Conservation (phyloP, 2,797 vertebrate genomes). For the Pygocentrus nattereri region DNA sequence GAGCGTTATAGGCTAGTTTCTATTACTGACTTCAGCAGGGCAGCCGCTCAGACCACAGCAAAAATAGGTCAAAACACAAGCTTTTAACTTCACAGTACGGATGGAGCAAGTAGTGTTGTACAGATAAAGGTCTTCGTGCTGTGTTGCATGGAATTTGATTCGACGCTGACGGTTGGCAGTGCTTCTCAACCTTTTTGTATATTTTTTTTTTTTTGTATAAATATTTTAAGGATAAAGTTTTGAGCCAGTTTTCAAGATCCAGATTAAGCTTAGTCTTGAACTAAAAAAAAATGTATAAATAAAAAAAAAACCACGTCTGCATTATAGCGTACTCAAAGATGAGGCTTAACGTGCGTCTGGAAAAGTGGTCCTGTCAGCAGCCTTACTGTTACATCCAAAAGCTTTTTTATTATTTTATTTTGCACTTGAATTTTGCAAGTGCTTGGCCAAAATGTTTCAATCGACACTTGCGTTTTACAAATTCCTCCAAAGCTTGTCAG, state of each 20-base stretch:
- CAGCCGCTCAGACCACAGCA: background rate
- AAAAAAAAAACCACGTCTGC: background rate
- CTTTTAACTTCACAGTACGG: background rate
- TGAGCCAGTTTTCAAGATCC: constrained; percentile 7
- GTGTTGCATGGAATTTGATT: constrained; percentile 14
- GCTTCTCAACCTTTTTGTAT: background rate
- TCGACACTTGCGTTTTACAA: background rate
- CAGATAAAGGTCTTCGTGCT: constrained; percentile 19
- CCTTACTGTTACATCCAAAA: background rate
- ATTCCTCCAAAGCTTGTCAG: background rate
- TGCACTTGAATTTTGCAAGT: background rate
- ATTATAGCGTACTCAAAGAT: background rate
- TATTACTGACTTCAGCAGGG: constrained; percentile 8
- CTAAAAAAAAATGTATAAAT: background rate
- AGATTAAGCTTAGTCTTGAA: background rate
- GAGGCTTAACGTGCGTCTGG: background rate
- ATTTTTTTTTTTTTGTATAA: constrained; percentile 5
- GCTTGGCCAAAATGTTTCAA: background rate
- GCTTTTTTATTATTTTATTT: background rate
- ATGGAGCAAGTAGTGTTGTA: background rate
- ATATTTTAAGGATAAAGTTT: background rate
- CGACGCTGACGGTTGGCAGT: background rate
- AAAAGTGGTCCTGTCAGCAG: background rate
- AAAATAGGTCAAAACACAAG: background rate
- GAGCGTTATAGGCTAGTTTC: background rate